Evolutionary conservation across 2,888 invertebrate genomes (phyloP).

Genomic region (Oscheius sp.): DNA sequence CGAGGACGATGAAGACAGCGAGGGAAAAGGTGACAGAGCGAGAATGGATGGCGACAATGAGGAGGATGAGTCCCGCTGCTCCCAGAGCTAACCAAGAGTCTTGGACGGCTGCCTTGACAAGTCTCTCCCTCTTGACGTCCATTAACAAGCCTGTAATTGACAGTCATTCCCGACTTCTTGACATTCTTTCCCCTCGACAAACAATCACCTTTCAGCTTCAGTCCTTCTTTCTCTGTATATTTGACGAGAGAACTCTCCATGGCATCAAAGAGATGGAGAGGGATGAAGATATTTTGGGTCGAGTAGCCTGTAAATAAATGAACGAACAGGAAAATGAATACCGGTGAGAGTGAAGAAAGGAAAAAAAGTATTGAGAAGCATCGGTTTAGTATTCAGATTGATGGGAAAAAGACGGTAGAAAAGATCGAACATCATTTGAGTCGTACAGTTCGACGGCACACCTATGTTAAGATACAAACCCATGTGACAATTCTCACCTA

Average conservation of each 20-base stretch:
- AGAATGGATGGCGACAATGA: slow-evolving; percentile 55
- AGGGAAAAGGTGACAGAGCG: slow-evolving; percentile 48
- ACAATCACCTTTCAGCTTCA: slow-evolving; percentile 42
- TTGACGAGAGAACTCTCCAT: slow-evolving; percentile 44
- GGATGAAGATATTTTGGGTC: slow-evolving; percentile 50
- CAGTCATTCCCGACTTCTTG: not conserved
- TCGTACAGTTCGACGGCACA: slow-evolving; percentile 57
- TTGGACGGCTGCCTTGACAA: slow-evolving; percentile 59
- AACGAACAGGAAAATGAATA: slow-evolving; percentile 3
- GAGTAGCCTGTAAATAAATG: slow-evolving; percentile 36
- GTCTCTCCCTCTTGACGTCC: slow-evolving; percentile 66
- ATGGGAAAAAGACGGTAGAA: slow-evolving; percentile 68
- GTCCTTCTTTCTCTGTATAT: slow-evolving; percentile 38
- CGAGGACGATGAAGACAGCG: slow-evolving; percentile 46
- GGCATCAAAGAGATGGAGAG: slow-evolving; percentile 45
- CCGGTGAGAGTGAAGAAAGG: slow-evolving; percentile 64
- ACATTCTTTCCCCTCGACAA: not conserved
- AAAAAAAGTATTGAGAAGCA: slow-evolving; percentile 64
- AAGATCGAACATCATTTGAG: slow-evolving; percentile 65
- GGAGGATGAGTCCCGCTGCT: slow-evolving; percentile 60
- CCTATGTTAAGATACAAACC: slow-evolving; percentile 9
- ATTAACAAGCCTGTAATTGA: slow-evolving; percentile 59
- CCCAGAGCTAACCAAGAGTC: slow-evolving; percentile 62
- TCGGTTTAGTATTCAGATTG: slow-evolving; percentile 43
- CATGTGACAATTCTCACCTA: not conserved